Evolutionary conservation across 2,797 vertebrate genomes (phyloP).

Genomic region (Novumbra hubbsi): DNA sequence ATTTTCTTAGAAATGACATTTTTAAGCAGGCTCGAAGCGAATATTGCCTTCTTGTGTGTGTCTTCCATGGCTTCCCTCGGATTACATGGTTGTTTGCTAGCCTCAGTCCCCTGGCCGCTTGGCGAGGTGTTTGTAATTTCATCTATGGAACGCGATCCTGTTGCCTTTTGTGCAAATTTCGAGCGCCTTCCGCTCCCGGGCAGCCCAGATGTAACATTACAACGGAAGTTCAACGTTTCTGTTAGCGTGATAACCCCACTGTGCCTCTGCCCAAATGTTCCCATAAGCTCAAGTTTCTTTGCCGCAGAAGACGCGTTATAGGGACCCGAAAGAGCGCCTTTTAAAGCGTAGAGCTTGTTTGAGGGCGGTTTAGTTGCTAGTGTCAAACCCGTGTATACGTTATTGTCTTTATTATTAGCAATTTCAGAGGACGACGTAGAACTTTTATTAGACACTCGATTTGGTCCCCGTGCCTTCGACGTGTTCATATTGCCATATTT

Average conservation of each 20-base stretch:
- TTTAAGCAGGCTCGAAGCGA: constrained; percentile 92
- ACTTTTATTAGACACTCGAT: constrained; percentile 63
- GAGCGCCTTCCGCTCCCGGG: constrained; percentile 60
- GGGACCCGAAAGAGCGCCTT: constrained; percentile 47
- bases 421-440: constrained; percentile 64
- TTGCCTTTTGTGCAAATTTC: constrained; percentile 67
- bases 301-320: constrained; percentile 52
- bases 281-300: constrained; percentile 68
- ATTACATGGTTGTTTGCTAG: constrained; percentile 54
- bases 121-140: constrained; percentile 75
- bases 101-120: constrained; percentile 62
- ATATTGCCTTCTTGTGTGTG: constrained; percentile 87
- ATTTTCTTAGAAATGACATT: constrained; percentile 98
- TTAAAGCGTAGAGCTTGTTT: constrained; percentile 76
- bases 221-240: constrained; percentile 82
- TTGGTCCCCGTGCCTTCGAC: constrained; percentile 74
- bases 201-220: constrained; percentile 76
- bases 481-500: constrained; percentile 80
- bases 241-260: constrained; percentile 81
- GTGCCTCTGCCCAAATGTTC: constrained; percentile 69
- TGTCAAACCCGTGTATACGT: constrained; percentile 48
- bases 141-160: constrained; percentile 77
- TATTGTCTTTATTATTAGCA: constrained; percentile 57
- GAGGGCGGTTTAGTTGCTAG: constrained; percentile 69
- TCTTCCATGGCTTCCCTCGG: constrained; percentile 74